Evolutionary conservation across 2,888 invertebrate species (phyloP).

Genomic region (Cordilura impudica): DNA sequence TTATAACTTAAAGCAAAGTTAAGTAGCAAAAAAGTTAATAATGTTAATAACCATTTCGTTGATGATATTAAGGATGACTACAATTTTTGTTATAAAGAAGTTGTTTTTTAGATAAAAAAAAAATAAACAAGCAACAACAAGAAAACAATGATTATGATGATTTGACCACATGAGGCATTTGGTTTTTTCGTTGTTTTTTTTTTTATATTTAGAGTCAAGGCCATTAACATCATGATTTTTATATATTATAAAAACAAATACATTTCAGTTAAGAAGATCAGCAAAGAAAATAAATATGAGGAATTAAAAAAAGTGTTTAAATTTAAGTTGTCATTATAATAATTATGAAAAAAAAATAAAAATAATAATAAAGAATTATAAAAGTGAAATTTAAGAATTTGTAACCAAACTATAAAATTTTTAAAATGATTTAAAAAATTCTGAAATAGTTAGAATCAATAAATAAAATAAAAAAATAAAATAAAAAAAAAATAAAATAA

Average conservation of each 20-base stretch:
- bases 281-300: not conserved
- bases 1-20: not conserved
- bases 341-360: not conserved
- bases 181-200: not conserved
- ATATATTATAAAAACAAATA: slow-evolving; percentile 9
- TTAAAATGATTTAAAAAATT: too few species aligned
- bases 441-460: too few species aligned
- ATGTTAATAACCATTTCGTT: not conserved
- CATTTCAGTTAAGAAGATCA: not conserved
- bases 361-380: not conserved
- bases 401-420: too few species aligned
- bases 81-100: not conserved
- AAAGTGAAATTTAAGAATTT: not conserved
- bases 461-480: too few species aligned
- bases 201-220: slow-evolving; percentile 51
- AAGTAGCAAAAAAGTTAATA: not conserved
- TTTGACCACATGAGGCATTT: not conserved
- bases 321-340: not conserved
- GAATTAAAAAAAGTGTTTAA: not conserved
- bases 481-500: too few species aligned
- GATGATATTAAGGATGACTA: not conserved
- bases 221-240: slow-evolving; percentile 48
- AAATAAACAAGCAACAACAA: too few species aligned
- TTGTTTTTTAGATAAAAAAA: not conserved
- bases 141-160: not conserved